Percentiles rank a stretch among this genome's conserved stretches.
Conservation (phyloP, 2,797 vertebrate genomes). For the Luscinia luscinia region DNA sequence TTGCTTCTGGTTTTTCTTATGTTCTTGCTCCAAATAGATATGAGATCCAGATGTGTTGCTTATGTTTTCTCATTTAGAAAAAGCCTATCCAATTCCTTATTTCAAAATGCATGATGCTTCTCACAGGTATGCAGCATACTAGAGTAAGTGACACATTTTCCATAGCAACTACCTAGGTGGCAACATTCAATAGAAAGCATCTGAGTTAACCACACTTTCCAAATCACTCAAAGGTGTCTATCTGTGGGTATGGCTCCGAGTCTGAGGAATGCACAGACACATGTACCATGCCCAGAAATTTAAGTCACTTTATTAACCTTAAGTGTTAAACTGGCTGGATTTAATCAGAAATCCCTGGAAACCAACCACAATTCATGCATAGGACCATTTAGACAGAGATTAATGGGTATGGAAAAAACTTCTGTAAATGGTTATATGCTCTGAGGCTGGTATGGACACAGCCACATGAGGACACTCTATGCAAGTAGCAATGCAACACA, state of each 20-base stretch:
- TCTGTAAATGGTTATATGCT: neutral
- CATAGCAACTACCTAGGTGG: neutral
- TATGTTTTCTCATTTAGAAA: neutral
- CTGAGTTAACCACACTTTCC: neutral
- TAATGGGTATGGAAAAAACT: neutral
- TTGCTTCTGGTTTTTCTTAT: neutral
- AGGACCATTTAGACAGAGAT: neutral
- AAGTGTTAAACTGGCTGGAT: neutral
- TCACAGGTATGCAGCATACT: neutral
- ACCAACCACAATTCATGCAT: neutral
- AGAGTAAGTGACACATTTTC: neutral
- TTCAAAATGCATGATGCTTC: neutral
- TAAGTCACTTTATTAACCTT: neutral
- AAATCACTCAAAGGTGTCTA: neutral
- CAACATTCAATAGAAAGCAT: neutral
- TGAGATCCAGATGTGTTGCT: neutral
- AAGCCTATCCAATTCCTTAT: rapidly evolving
- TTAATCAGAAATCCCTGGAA: neutral
- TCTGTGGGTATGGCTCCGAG: too few relatives aligned
- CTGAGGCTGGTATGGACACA: neutral
- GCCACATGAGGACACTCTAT: neutral
- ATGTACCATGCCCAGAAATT: neutral
- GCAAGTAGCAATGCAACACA: neutral
- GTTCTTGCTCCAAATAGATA: neutral
- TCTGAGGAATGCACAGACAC: neutral